phyloP scores from a whole-genome alignment of 2,888 invertebrate species.

The Trimorus sp. region DNA sequence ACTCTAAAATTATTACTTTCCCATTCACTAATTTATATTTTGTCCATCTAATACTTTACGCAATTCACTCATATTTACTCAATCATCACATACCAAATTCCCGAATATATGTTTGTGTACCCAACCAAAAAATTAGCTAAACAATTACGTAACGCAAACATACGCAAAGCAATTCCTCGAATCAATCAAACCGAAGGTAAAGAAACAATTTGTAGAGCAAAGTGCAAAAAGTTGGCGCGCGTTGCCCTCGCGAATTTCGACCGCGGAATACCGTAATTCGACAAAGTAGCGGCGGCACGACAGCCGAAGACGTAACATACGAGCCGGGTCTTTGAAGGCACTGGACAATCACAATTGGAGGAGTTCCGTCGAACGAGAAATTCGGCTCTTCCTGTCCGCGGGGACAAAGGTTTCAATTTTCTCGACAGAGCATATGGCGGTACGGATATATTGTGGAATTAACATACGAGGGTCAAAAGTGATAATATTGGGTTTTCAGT shows the following conservation, averaged over 20 bases:
- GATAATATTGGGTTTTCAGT: conserved; percentile 53
- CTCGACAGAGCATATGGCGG: conserved; percentile 50
- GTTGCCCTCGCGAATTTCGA: not conserved
- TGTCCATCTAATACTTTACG: no score
- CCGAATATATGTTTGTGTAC: no score
- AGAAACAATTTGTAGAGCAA: no score
- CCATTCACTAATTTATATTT: no score
- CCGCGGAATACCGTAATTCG: not conserved
- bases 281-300: not conserved
- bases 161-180: no score
- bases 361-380: conserved; percentile 16
- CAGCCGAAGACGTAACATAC: not conserved
- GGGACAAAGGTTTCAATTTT: conserved; percentile 53
- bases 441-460: conserved; percentile 40
- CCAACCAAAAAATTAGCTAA: no score
- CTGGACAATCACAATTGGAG: conserved; percentile 28
- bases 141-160: no score
- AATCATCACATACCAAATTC: no score
- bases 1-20: no score
- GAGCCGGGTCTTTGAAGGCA: conserved; percentile 20
- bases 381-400: conserved; percentile 51
- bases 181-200: no score
- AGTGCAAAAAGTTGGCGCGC: no score
- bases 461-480: conserved; percentile 54
- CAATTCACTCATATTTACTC: no score